Conservation (phyloP, 2,797 vertebrate genomes). For the Clamator glandarius region DNA sequence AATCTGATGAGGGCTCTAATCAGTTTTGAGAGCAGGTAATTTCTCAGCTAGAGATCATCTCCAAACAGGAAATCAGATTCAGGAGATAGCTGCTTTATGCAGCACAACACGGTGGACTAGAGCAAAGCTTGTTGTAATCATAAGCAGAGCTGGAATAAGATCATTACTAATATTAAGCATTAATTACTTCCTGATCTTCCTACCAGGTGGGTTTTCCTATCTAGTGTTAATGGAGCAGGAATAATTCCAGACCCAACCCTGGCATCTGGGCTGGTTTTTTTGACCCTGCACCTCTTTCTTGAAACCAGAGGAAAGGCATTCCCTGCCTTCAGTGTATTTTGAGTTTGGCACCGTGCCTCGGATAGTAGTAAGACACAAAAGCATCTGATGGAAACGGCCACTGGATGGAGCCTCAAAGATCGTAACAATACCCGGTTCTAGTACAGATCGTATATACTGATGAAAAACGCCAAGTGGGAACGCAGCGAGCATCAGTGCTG, state of each 20-base stretch:
- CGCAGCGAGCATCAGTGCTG: not conserved
- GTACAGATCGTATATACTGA: not conserved
- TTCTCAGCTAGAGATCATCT: constrained; percentile 67
- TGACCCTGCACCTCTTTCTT: not conserved
- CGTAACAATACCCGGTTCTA: not conserved
- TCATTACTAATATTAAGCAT: not conserved
- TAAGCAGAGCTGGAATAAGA: constrained; percentile 31
- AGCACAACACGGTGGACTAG: constrained; percentile 24
- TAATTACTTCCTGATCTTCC: constrained; percentile 23
- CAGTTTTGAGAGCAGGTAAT: constrained; percentile 68
- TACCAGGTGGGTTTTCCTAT: not conserved
- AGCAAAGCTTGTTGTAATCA: constrained; percentile 26
- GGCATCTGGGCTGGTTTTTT: not conserved
- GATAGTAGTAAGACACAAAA: not conserved
- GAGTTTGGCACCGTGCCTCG: not conserved
- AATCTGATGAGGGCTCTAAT: constrained; percentile 65
- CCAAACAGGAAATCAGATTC: constrained; percentile 60
- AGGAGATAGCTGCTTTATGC: constrained; percentile 33
- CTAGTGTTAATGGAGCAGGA: not conserved
- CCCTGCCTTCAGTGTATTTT: not conserved
- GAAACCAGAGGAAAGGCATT: not conserved
- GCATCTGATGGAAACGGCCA: constrained; percentile 17
- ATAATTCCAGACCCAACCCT: not conserved
- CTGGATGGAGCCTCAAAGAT: constrained; percentile 63
- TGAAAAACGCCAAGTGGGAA: not conserved